phyloP scores from a whole-genome alignment of 2,113 vertebrate species.

The Monarcha castaneiventris region DNA sequence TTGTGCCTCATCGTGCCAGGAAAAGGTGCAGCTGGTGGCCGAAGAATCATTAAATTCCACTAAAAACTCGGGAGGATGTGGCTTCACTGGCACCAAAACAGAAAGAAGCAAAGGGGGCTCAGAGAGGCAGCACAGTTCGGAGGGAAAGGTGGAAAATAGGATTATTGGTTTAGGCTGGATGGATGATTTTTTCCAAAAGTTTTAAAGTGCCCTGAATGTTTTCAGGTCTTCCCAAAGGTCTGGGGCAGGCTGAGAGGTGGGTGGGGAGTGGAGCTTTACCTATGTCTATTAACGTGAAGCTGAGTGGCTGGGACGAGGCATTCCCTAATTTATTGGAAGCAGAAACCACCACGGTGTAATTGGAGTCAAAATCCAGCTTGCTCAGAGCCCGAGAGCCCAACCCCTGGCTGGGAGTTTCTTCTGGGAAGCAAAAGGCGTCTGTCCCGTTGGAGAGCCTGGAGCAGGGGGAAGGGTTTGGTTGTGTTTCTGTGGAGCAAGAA shows the following conservation, averaged over 20 bases:
- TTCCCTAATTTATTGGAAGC: slow-evolving; percentile 66
- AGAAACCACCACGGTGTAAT: slow-evolving; percentile 58
- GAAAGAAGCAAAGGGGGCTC: not conserved
- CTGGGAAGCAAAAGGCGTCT: not conserved
- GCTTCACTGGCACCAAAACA: slow-evolving; percentile 66
- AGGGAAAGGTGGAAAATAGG: fast-evolving
- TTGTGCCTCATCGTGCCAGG: not conserved
- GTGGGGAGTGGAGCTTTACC: not conserved
- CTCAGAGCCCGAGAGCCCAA: not conserved
- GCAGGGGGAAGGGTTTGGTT: not conserved
- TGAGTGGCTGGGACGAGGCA: slow-evolving; percentile 33
- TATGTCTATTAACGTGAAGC: slow-evolving; percentile 39
- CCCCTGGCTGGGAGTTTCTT: not conserved
- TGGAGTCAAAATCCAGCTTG: slow-evolving; percentile 19
- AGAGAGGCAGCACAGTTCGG: fast-evolving
- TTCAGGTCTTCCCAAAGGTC: not conserved
- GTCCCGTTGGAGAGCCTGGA: slow-evolving; percentile 64
- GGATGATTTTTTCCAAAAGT: not conserved
- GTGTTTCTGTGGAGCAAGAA: fast-evolving
- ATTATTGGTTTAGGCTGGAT: not conserved
- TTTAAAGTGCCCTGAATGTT: not conserved
- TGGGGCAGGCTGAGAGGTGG: too few species aligned
- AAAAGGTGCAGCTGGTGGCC: slow-evolving; percentile 26
- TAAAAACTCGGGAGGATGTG: slow-evolving; percentile 58
- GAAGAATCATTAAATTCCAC: slow-evolving; percentile 55